These are phyloP conservation scores for Bombyx mandarina DNA, from an alignment of 1,140 invertebrate species.

Conservation along the genomic window DNA sequence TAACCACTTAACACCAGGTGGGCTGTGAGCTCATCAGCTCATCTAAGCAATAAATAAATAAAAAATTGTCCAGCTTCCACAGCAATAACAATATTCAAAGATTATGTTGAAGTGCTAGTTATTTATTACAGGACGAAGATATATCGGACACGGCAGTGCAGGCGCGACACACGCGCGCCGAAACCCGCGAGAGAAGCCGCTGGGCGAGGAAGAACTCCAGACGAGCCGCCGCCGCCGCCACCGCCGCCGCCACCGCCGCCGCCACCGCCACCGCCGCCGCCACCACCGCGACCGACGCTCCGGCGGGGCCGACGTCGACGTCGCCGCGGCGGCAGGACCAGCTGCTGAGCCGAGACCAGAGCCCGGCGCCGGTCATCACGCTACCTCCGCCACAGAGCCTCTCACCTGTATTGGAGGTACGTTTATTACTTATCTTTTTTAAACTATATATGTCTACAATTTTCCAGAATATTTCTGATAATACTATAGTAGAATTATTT, in stretches of 20 bases:
- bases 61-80: no score
- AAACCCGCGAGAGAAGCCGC: conserved; percentile 83
- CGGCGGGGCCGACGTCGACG: conserved; percentile 11
- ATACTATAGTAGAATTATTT: no score
- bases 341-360: conserved; percentile 4
- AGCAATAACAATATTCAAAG: no score
- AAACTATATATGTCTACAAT: no score
- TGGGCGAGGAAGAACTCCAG: conserved; percentile 79
- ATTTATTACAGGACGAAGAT: conserved; percentile 77
- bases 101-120: no score
- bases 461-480: no score
- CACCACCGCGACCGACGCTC: conserved; percentile 46
- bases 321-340: conserved; percentile 1
- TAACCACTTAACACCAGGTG: no score
- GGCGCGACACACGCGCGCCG: conserved; percentile 80
- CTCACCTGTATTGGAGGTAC: no score
- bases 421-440: no score
- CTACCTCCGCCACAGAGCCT: neutral
- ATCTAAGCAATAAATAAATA: no score
- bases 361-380: conserved; percentile 9
- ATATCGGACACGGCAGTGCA: conserved; percentile 80
- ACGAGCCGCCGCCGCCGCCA: conserved; percentile 63
- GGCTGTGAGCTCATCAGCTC: no score
- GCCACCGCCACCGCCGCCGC: conserved; percentile 73
- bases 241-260: conserved; percentile 51